Percentiles rank a stretch among this genome's conserved stretches.
phyloP scores from a whole-genome alignment of 2,888 invertebrate genomes.

The Vanessa cardui region DNA sequence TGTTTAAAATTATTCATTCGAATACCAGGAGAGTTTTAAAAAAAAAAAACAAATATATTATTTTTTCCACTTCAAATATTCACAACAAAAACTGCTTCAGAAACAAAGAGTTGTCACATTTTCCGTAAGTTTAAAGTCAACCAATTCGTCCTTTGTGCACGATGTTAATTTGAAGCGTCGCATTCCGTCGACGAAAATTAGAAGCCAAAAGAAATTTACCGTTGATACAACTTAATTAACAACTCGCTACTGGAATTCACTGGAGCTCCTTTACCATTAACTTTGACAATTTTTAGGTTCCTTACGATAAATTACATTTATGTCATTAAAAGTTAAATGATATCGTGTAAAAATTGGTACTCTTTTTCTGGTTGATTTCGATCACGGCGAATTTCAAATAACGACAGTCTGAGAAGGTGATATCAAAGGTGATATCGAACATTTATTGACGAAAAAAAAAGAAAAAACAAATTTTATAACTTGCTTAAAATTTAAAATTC shows the following conservation, averaged over 20 bases:
- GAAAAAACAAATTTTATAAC: too few relatives aligned
- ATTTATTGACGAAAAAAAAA: too few relatives aligned
- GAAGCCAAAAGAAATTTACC: conserved; percentile 32
- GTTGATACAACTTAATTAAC: conserved; percentile 30
- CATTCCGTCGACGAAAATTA: conserved; percentile 35
- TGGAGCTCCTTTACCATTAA: background rate
- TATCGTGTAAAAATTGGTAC: too few relatives aligned
- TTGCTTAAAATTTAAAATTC: too few relatives aligned
- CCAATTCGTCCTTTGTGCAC: conserved; percentile 7
- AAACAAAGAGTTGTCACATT: conserved; percentile 9
- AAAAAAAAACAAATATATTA: background rate
- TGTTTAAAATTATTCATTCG: too few relatives aligned
- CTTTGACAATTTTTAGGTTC: background rate
- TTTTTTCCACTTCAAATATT: background rate
- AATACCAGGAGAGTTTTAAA: background rate
- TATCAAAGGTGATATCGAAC: too few relatives aligned
- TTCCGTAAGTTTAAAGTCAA: background rate
- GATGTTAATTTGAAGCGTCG: conserved; percentile 34
- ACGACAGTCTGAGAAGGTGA: too few relatives aligned
- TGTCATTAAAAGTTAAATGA: too few relatives aligned
- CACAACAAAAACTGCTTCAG: background rate
- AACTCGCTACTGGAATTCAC: background rate
- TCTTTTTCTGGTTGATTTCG: too few relatives aligned
- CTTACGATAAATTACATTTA: background rate
- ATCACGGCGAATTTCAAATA: too few relatives aligned